phyloP scores from a whole-genome alignment of 35 echinoderm and acorn worm genomes.

The Anneissia japonica region DNA sequence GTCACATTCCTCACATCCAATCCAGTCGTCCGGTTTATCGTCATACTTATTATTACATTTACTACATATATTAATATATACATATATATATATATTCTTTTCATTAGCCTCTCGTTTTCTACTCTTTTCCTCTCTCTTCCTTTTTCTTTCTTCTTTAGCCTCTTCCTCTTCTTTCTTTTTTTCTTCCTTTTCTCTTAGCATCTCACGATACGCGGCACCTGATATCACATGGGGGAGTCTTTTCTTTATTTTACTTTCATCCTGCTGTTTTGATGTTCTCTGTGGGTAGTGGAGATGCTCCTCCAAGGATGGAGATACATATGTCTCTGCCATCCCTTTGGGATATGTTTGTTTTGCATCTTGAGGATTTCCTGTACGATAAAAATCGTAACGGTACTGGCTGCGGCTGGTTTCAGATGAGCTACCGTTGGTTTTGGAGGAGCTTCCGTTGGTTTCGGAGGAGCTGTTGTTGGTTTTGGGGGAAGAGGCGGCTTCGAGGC shows the following conservation, averaged over 20 bases:
- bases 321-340: background rate
- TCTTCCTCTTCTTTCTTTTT: conserved; percentile 6
- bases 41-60: too few species aligned
- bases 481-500: background rate
- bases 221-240: background rate
- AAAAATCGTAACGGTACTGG: background rate
- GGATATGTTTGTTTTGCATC: conserved; percentile 1
- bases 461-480: background rate
- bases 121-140: too few species aligned
- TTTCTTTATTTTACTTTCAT: background rate
- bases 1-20: too few species aligned
- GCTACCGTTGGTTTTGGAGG: background rate
- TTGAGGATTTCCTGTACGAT: background rate
- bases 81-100: too few species aligned
- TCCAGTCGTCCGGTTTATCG: too few species aligned
- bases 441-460: background rate
- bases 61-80: too few species aligned
- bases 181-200: background rate
- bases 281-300: background rate
- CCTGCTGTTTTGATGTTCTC: background rate
- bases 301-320: background rate
- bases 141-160: too few species aligned
- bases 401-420: background rate
- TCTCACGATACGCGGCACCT: background rate
- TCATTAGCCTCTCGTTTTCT: too few species aligned